phyloP scores from a whole-genome alignment of 2,888 invertebrate species.

The Sinodicranocentrus sp. region DNA sequence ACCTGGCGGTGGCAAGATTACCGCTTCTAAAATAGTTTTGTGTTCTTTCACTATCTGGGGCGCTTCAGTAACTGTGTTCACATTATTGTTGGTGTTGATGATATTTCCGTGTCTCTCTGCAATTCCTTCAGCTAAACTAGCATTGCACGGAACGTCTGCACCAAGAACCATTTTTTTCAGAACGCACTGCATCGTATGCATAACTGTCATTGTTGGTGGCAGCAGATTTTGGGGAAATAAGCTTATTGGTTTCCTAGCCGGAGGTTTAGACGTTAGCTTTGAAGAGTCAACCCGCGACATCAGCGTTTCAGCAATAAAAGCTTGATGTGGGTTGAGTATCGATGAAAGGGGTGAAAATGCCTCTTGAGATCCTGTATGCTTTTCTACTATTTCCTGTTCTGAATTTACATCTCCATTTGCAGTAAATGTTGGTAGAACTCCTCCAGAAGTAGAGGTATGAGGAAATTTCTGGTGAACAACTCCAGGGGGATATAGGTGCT shows the following conservation, averaged over 20 bases:
- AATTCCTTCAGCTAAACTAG: constrained; percentile 39
- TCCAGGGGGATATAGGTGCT: neutral
- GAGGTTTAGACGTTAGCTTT: constrained; percentile 14
- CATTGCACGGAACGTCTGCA: constrained; percentile 65
- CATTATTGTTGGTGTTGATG: neutral
- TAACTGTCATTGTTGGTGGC: constrained; percentile 60
- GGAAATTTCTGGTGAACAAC: constrained; percentile 6
- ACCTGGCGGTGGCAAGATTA: constrained; percentile 55
- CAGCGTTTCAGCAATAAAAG: constrained; percentile 46
- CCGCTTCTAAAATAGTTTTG: constrained; percentile 67
- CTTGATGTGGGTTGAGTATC: constrained; percentile 32
- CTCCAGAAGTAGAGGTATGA: neutral
- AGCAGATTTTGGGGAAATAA: constrained; percentile 48
- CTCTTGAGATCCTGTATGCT: constrained; percentile 31
- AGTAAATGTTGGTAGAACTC: constrained; percentile 12
- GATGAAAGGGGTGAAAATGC: neutral
- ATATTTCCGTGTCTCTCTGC: constrained; percentile 50
- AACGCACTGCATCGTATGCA: constrained; percentile 70
- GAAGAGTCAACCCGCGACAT: constrained; percentile 31
- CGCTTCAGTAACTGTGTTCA: constrained; percentile 1
- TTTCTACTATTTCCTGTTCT: neutral
- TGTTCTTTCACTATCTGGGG: constrained; percentile 41
- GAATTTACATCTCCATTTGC: neutral
- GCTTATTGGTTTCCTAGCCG: constrained; percentile 44
- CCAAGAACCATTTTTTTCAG: constrained; percentile 69